A percentile compares a stretch with the other conserved stretches of the same genome.
Evolutionary conservation across 2,113 vertebrate genomes (phyloP).

Genomic region (Eudyptes chrysolophus): DNA sequence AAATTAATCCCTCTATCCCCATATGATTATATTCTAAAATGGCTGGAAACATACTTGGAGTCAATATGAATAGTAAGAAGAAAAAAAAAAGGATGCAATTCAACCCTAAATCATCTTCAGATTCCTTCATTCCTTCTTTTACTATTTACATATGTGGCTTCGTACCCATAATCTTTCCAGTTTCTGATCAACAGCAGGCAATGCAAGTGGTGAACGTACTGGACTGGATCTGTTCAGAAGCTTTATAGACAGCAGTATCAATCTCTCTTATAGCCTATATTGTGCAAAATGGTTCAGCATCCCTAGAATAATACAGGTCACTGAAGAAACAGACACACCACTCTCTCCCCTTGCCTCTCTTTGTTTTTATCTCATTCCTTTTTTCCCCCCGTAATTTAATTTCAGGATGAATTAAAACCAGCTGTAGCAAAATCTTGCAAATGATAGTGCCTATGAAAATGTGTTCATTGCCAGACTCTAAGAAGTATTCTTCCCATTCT

Average conservation of each 20-base stretch:
- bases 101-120: constrained; percentile 53
- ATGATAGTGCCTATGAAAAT: constrained; percentile 33
- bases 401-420: constrained; percentile 53
- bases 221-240: background rate
- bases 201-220: background rate
- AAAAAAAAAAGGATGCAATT: constrained; percentile 36
- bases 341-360: background rate
- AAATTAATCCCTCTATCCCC: background rate
- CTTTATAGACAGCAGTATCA: background rate
- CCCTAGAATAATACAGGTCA: background rate
- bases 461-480: background rate
- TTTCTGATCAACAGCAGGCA: constrained; percentile 10
- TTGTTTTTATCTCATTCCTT: background rate
- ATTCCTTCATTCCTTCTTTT: constrained; percentile 36
- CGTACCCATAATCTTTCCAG: background rate
- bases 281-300: background rate
- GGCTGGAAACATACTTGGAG: constrained; percentile 5
- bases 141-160: constrained; percentile 35
- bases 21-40: constrained; percentile 1
- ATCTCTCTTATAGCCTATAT: background rate
- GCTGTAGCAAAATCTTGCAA: constrained; percentile 12
- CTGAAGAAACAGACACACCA: background rate
- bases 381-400: constrained; percentile 25
- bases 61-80: background rate
- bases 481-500: constrained; percentile 25